Base-by-base conservation (phyloP, 2,797 vertebrate genomes). In the Neoniphon sammara region DNA sequence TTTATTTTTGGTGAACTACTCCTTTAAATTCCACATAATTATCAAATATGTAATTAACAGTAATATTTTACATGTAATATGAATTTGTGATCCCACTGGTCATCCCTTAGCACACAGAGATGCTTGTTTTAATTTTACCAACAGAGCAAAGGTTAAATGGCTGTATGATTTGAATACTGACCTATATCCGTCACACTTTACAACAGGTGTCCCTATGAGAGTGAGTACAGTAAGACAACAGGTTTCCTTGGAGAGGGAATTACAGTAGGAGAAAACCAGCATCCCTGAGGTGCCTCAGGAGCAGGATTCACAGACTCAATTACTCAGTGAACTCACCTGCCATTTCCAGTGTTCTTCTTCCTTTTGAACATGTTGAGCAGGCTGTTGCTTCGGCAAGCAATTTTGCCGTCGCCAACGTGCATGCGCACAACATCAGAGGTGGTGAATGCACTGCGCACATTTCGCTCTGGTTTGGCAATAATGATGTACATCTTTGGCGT, bases 401-500 rank as follows among this genome's bases (percentile, higher is more conserved):
- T 93, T 82, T 98, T 99, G 80, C 97, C 97, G 0, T 98, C 98
- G 0, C 97, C 97, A 0, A 99, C 97, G 5, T 99, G 98, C 98
- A 99, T 99, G 85, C 98, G 97, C 82, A 99, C 97, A 0, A 97
- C 97, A 0, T 99, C 97, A 0, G 97, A 99, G 47, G 98, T 99
- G 92, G 97, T 99, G 93, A 99, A 99, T 15, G 98, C 98, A 82
- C 98, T 99, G 85, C 98, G 97, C 73, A 99, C 98, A 0, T 99
- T 99, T 34, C 98, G 93, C 91, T 99, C 98, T 0, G 98, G 98
- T 73, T 99, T 99, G 85, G 97, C 97, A 7, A 99, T 95, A 81
- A 99, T 99, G 90, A 99, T 98, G 92, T 99, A 99, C 93, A 99
- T 98, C 91, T 99, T 99, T 31, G 98, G 98, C 0, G 96, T 97